Evolutionary conservation across 2,888 invertebrate species (phyloP).

Genomic region (Stenoptilia bipunctidactyla): DNA sequence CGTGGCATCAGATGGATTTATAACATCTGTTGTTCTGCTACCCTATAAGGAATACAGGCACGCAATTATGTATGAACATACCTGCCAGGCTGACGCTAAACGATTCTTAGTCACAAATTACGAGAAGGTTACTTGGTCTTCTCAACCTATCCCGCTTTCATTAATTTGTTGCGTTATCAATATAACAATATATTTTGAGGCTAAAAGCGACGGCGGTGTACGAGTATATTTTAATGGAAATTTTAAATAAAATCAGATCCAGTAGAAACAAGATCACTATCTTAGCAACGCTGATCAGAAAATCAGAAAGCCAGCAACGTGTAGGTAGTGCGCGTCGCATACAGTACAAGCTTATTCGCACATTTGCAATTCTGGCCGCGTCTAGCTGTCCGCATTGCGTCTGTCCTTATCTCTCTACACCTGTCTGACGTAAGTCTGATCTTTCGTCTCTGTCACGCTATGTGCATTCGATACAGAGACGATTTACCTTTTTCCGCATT

Average conservation of each 20-base stretch:
- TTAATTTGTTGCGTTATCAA: no score
- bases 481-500: slow-evolving; percentile 46
- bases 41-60: no score
- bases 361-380: slow-evolving; percentile 57
- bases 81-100: no score
- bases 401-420: slow-evolving; percentile 23
- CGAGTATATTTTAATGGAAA: no score
- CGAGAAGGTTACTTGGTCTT: no score
- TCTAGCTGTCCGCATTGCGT: slow-evolving; percentile 51
- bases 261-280: slow-evolving; percentile 12
- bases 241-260: slow-evolving; percentile 3
- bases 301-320: neutral
- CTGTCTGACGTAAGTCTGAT: slow-evolving; percentile 2
- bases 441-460: slow-evolving; percentile 27
- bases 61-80: no score
- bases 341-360: slow-evolving; percentile 18
- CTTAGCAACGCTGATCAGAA: slow-evolving; percentile 12
- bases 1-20: no score
- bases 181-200: no score
- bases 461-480: slow-evolving; percentile 48
- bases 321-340: slow-evolving; percentile 1
- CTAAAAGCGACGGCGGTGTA: no score
- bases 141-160: no score
- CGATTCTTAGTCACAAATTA: no score
- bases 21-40: no score